phyloP scores from a whole-genome alignment of 2,113 vertebrate species.

The Myocastor coypus region DNA sequence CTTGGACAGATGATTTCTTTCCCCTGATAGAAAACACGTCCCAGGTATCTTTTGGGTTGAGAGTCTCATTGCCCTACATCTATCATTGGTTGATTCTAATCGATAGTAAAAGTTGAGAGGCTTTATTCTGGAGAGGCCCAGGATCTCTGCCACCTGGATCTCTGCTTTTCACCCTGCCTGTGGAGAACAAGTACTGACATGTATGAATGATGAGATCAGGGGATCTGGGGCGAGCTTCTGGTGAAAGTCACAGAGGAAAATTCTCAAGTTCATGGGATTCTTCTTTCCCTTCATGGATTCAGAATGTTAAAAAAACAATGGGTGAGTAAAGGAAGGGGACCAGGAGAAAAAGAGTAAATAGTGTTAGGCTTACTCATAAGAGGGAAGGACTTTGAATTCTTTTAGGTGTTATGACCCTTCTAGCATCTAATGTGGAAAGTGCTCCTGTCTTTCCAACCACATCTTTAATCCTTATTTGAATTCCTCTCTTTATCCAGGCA shows the following conservation, averaged over 20 bases:
- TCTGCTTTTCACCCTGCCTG: not conserved
- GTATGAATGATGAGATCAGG: not conserved
- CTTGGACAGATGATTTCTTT: no score
- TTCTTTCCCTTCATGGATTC: not conserved
- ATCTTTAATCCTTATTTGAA: not conserved
- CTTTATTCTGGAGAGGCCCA: not conserved
- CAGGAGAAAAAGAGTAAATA: not conserved
- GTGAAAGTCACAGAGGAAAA: not conserved
- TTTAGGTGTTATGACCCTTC: not conserved
- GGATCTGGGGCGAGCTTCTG: not conserved
- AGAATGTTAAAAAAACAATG: not conserved
- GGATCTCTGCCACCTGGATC: not conserved
- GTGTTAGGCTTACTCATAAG: not conserved
- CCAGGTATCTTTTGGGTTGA: no score
- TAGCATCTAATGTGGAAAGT: not conserved
- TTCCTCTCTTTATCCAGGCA: not conserved
- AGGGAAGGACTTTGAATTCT: not conserved
- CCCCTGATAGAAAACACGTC: no score
- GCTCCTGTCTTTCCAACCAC: not conserved
- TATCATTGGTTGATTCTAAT: not conserved
- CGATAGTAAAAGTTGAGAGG: not conserved
- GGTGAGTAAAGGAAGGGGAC: not conserved
- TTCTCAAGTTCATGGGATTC: not conserved
- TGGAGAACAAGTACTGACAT: not conserved
- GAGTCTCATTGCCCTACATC: no score